Evolutionary conservation across 1,140 invertebrate genomes (phyloP), one percentile per base, ranked within the genome.

Genomic region (Drosophila malerkotliana): DNA sequence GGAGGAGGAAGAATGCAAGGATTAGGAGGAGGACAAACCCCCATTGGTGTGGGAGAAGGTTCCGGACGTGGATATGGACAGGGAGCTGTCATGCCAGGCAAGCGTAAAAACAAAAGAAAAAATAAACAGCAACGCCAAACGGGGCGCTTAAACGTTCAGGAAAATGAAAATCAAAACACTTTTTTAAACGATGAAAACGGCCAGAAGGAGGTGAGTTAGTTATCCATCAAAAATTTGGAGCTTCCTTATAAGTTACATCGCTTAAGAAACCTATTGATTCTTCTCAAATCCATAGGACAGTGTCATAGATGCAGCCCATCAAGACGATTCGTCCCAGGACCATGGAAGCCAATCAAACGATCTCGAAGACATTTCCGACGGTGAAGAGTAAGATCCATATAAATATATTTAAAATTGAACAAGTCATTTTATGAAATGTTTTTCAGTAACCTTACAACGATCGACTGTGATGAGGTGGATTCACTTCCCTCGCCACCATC

Each of bases 311-410:
- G 4, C 18, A 24, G 9, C 3, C 44, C 9, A 12, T 12, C 7
- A 7, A 26, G 63, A 32, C 3, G 44, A 47, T n/a, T 62, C 10
- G 10, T 12, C 10, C 12, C 10, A 37, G n/a, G 18, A 52, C n/a
- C 34, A 21, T 2, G 8, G 12, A 21, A 34, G 37, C 1, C 49
- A 72, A 44, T 12, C 37, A 3, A 71, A 72, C 49, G 77, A 84
- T 66, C 78, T 91, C 18, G 90, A 91, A 54, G 87, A 90, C 24
- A 91, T 91, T 57, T 91, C 90, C 15, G 90, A 91, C 58, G 66
- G 51, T 0, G 90, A 91, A 68, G 83, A 90, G 90, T 91, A 79
- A 91, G 90, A 24, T 12, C 12, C 9, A 0, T 10, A 24, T 44
- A 21, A 18, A 41, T 41, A 41, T 15, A 14, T 18, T 18, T 8